Evolutionary conservation across 2,113 vertebrate genomes (phyloP), one percentile per base, ranked within the genome.

Genomic region (Jacana jacana): DNA sequence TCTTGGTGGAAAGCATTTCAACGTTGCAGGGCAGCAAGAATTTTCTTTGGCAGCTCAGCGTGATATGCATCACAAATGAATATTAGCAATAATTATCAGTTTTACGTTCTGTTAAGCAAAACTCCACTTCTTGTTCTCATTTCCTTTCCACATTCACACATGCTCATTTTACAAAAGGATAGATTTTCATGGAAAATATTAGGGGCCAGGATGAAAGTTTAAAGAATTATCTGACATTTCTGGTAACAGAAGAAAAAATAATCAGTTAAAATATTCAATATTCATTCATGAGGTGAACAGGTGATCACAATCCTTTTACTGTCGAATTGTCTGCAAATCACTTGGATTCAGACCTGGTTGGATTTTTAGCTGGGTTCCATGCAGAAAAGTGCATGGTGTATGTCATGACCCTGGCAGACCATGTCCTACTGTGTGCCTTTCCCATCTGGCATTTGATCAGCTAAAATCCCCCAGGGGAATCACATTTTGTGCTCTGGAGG

Each of bases 11-110:
- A 95, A 77, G 70, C 44, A 65, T 87, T 93, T 91, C 54, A 84
- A 19, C 57, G n/a, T 96, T 64, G 35, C 78, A 94, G 70, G 86
- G 70, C 91, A 94, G 73, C 77, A 91, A 79, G 81, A 65, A 61
- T 89, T 91, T 93, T 86, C 80, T 85, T 91, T 94, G 81, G 81
- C 96, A 95, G 92, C 91, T 94, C 88, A 81, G 83, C 87, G 75
- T 95, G 95, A 91, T 92, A 90, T 0, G 2, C 69, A 89, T 85
- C n/a, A 10, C 58, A 92, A 87, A 91, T 39, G 77, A 91, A 87
- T 79, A 93, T 92, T 91, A 82, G 11, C 81, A 91, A 85, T 91
- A 95, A 94, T 93, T 87, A 85, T 89, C 60, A 87, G 91, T 91
- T 96, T 91, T 89, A 65, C 0, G 2, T 90, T 90, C 84, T 80